A percentile compares a stretch with the other conserved stretches of the same genome.
Evolutionary conservation across 2,113 vertebrate species (phyloP).

Genomic region (Lepisosteus osseus): DNA sequence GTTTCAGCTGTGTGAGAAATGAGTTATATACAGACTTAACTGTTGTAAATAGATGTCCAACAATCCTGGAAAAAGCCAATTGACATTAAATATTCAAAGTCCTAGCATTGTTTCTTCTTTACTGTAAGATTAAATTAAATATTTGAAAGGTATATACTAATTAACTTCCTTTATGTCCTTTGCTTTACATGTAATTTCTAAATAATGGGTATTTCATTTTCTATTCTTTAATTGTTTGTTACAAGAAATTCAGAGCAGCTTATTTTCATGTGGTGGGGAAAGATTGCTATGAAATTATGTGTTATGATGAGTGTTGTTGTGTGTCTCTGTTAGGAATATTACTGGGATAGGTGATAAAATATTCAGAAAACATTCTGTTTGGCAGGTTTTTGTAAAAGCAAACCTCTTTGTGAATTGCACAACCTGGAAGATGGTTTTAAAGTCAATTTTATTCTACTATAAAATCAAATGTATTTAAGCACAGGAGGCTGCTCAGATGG

Average conservation of each 20-base stretch:
- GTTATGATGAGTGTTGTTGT: too few species aligned
- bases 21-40: conserved; percentile 28
- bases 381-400: not conserved
- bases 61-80: conserved; percentile 1
- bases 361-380: not conserved
- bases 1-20: conserved; percentile 29
- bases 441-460: conserved; percentile 49
- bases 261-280: too few species aligned
- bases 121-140: not conserved
- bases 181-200: too few species aligned
- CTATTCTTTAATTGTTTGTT: too few species aligned
- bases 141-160: not conserved
- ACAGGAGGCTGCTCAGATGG: not conserved
- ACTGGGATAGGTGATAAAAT: not conserved
- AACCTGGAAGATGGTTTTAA: conserved; percentile 42
- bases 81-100: conserved; percentile 12
- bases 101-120: not conserved
- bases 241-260: too few species aligned
- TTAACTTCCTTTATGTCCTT: not conserved
- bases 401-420: conserved; percentile 40
- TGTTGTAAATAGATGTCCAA: conserved; percentile 19
- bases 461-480: conserved; percentile 12
- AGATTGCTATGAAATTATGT: too few species aligned
- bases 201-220: too few species aligned
- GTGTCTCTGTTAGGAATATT: too few species aligned